A percentile compares a stretch with the other conserved stretches of the same genome.
phyloP scores from a whole-genome alignment of 2,797 vertebrate genomes.

The Lacerta bilineata region DNA sequence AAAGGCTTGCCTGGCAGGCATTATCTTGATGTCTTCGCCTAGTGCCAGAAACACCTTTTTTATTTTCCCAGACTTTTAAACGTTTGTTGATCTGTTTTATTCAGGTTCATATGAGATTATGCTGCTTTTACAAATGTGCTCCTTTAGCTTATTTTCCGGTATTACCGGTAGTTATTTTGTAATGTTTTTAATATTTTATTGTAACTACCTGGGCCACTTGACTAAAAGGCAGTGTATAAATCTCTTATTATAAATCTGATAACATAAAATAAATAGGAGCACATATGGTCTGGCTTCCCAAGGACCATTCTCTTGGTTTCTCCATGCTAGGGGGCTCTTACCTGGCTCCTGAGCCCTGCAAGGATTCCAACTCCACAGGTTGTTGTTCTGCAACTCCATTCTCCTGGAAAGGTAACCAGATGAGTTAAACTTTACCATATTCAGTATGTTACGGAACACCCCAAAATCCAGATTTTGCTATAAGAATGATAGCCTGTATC shows the following conservation, averaged over 20 bases:
- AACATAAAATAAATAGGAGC: neutral
- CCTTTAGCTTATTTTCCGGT: neutral
- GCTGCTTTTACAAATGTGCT: neutral
- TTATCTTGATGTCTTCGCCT: neutral
- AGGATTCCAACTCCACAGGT: conserved; percentile 4
- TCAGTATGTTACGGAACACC: neutral
- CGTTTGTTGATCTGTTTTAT: neutral
- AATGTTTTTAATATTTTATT: neutral
- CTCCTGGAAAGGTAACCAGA: conserved; percentile 11
- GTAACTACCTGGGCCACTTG: neutral
- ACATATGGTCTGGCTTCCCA: neutral
- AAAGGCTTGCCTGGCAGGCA: neutral
- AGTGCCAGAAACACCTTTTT: neutral
- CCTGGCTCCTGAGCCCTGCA: conserved; percentile 28
- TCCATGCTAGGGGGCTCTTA: neutral
- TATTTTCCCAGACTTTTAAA: neutral
- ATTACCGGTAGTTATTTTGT: neutral
- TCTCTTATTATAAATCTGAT: neutral
- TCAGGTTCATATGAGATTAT: neutral
- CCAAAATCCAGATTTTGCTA: too few relatives aligned
- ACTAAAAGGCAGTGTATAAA: neutral
- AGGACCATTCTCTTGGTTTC: neutral
- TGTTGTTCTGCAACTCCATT: neutral
- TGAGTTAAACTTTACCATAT: neutral
- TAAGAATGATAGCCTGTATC: too few relatives aligned